These are phyloP conservation scores for Pyrrhia umbra DNA, from an alignment of 2,888 invertebrate genomes.

Conservation along the genomic window DNA sequence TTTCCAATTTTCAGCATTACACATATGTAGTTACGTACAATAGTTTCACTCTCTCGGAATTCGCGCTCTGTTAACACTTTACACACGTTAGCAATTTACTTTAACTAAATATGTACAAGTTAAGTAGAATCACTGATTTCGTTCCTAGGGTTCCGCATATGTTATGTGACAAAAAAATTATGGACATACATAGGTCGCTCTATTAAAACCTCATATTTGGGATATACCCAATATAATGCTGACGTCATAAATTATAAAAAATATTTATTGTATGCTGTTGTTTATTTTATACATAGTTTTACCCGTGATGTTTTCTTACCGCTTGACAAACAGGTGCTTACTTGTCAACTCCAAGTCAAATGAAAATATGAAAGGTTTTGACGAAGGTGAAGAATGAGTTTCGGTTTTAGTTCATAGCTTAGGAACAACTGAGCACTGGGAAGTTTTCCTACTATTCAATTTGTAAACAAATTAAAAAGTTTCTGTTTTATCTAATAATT, in stretches of 20 bases:
- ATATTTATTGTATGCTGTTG: slow-evolving; percentile 10
- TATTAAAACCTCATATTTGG: not conserved
- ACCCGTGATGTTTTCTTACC: slow-evolving; percentile 28
- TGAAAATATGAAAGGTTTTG: slow-evolving; percentile 24
- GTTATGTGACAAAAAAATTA: not conserved
- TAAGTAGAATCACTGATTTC: slow-evolving; percentile 3
- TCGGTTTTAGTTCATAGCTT: not conserved
- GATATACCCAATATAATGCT: not conserved
- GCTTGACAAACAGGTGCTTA: slow-evolving; percentile 21
- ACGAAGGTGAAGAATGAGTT: not conserved
- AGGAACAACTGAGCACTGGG: not conserved
- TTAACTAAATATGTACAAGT: slow-evolving; percentile 38
- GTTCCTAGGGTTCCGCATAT: slow-evolving; percentile 42
- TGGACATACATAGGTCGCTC: not conserved
- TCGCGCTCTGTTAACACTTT: slow-evolving; percentile 69
- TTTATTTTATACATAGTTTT: slow-evolving; percentile 2
- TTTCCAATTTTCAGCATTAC: slow-evolving; percentile 47
- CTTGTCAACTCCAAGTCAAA: slow-evolving; percentile 31
- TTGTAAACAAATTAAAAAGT: not conserved
- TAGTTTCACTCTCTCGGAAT: slow-evolving; percentile 64
- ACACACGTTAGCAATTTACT: slow-evolving; percentile 52
- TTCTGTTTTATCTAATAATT: not conserved
- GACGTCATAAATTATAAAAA: slow-evolving; percentile 15
- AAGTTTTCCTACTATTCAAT: not conserved
- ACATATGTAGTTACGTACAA: slow-evolving; percentile 51